Evolutionary conservation across 2,888 invertebrate genomes (phyloP).

Genomic region (Caenorhabditis auriculariae): DNA sequence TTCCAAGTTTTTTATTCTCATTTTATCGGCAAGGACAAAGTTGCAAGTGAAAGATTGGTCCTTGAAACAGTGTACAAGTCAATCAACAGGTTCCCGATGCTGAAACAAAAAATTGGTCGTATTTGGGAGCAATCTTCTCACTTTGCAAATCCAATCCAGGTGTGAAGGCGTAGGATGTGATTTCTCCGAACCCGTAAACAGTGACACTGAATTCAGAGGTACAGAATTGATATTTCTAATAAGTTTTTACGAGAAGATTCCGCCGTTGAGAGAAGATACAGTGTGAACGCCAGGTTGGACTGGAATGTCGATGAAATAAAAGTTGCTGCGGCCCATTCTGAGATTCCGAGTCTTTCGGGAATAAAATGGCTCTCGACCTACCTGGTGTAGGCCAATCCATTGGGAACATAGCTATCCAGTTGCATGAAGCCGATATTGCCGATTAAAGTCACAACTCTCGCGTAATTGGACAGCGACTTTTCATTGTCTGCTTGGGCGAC

Average conservation of each 20-base stretch:
- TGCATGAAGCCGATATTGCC: slow-evolving; percentile 5
- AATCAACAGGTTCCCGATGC: no score
- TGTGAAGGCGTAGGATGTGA: slow-evolving; percentile 10
- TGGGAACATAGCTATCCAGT: slow-evolving; percentile 10
- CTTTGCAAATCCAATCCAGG: no score
- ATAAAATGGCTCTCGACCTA: not conserved
- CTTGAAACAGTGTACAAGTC: no score
- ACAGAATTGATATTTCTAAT: no score
- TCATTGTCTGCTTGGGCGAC: slow-evolving; percentile 6
- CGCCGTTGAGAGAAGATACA: not conserved
- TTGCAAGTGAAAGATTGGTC: no score
- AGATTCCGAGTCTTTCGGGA: no score
- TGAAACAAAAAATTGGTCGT: no score
- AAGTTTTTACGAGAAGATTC: no score
- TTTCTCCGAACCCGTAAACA: slow-evolving; percentile 13
- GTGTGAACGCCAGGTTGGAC: not conserved
- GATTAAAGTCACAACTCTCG: slow-evolving; percentile 6
- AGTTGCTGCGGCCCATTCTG: slow-evolving; percentile 16
- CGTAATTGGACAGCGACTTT: slow-evolving; percentile 5
- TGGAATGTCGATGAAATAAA: slow-evolving; percentile 10
- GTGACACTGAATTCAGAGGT: slow-evolving; percentile 12
- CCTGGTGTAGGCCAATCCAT: slow-evolving; percentile 13
- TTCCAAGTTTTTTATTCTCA: no score
- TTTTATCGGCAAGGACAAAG: no score
- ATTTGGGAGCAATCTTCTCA: no score